Conservation (phyloP, 2,888 invertebrate species). For the Ommatoiulus sabulosus region DNA sequence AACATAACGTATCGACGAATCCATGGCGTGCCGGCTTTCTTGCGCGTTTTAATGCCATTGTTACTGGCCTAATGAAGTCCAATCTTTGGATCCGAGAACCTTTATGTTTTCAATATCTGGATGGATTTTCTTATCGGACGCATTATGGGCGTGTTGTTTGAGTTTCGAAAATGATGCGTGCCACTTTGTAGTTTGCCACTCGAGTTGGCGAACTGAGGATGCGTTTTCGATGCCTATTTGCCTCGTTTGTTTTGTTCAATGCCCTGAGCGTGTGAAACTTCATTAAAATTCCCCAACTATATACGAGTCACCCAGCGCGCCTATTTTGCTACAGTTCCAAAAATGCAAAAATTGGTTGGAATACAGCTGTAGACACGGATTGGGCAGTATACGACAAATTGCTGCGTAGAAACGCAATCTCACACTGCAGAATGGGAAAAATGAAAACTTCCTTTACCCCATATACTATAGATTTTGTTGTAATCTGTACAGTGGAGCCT, state of each 20-base stretch:
- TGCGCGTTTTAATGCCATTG: neutral
- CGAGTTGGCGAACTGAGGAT: constrained; percentile 8
- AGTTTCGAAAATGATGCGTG: constrained; percentile 31
- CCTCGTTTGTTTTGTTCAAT: neutral
- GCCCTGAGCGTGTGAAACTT: neutral
- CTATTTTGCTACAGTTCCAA: neutral
- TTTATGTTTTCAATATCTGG: neutral
- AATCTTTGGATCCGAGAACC: neutral
- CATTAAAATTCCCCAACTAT: neutral
- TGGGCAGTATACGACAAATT: no score
- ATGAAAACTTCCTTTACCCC: no score
- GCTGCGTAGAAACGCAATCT: no score
- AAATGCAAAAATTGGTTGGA: neutral
- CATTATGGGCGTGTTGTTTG: constrained; percentile 1
- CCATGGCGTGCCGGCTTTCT: neutral
- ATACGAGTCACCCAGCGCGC: neutral
- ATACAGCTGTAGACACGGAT: no score
- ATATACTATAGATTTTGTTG: no score
- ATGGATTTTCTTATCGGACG: neutral
- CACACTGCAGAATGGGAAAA: no score
- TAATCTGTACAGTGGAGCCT: no score
- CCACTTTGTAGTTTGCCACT: constrained; percentile 39
- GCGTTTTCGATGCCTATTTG: neutral
- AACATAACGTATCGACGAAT: neutral
- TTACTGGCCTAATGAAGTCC: constrained; percentile 1